Base-by-base conservation (phyloP, 2,888 invertebrate genomes). In the Lissonota sp. region DNA sequence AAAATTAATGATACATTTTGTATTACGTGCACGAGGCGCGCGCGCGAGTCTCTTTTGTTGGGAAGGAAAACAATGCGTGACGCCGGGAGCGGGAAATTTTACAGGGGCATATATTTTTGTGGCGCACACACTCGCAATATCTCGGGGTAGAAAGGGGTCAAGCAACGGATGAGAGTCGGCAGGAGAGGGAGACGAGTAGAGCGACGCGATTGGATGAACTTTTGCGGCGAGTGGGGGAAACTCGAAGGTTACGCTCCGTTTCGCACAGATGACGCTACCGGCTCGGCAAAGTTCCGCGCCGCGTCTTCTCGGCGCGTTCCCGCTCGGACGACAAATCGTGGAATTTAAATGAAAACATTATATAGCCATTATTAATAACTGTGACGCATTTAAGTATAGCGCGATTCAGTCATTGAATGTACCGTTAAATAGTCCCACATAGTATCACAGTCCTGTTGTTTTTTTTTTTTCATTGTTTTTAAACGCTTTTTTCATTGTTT, bases 21-120 rank as follows among this genome's bases (percentile, higher is more conserved):
- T 40, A 42, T 58, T 57, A 66, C 44, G 10, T 51, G 7, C 5
- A 12, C 57, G 40, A 39, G 37, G 12, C 39, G 37, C 57, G 26
- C 3, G 26, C 26, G 26, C 26, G 26, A 1, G 57, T 70, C 66
- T 58, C 39, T 62, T 70, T 53, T 66, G 37, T 71, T 51, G 60
- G 44, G 39, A 74, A 81, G 42, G 78, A 78, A 81, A 81, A 81
- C 81, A 81, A 78, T 78, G 71, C 81, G 70, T 66, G 67, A 72
- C 66, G 78, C 75, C 55, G 81, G 81, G 3, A 81, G 81, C 81
- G 81, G 81, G 78, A 81, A 81, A 78, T 66, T n/a, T 8, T 49
- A 51, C 60, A 55, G 62, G 62, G n/a, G n/a, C n/a, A n/a, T n/a
- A n/a, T n/a, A n/a, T n/a, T n/a, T n/a, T n/a, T n/a, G n/a, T n/a